These are phyloP conservation scores for Panurus biarmicus DNA, from an alignment of 2,113 vertebrate species.

Conservation along the genomic window DNA sequence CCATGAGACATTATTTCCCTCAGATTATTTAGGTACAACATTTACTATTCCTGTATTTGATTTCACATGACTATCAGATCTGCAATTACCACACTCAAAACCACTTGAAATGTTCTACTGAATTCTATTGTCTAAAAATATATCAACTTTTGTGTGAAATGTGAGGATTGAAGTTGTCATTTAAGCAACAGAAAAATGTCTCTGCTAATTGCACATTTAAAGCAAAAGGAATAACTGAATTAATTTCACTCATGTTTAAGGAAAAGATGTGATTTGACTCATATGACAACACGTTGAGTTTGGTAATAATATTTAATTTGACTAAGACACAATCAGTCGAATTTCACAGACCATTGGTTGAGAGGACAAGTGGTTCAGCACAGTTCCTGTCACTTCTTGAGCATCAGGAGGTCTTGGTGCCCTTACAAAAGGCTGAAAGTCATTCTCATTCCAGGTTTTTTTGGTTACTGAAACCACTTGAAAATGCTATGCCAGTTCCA, in stretches of 20 bases:
- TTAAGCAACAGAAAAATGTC: constrained; percentile 34
- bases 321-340: not conserved
- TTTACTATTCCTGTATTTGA: constrained; percentile 52
- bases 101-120: constrained; percentile 13
- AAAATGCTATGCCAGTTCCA: not conserved
- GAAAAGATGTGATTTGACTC: constrained; percentile 13
- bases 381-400: not conserved
- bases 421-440: not conserved
- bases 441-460: not conserved
- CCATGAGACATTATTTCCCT: constrained; percentile 30
- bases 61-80: constrained; percentile 23
- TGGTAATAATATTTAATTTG: not conserved
- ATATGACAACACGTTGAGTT: not conserved
- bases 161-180: constrained; percentile 52
- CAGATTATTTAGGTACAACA: constrained; percentile 54
- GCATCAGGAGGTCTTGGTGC: not conserved
- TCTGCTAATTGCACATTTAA: constrained; percentile 38
- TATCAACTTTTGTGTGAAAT: constrained; percentile 45
- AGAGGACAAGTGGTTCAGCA: not conserved
- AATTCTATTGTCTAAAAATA: constrained; percentile 65
- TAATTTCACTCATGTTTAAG: constrained; percentile 34
- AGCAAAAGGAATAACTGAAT: constrained; percentile 32
- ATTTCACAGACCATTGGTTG: not conserved
- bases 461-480: not conserved
- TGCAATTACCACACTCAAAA: constrained; percentile 47